These are phyloP conservation scores for Indicator indicator DNA, from an alignment of 2,113 vertebrate genomes.

Conservation along the genomic window DNA sequence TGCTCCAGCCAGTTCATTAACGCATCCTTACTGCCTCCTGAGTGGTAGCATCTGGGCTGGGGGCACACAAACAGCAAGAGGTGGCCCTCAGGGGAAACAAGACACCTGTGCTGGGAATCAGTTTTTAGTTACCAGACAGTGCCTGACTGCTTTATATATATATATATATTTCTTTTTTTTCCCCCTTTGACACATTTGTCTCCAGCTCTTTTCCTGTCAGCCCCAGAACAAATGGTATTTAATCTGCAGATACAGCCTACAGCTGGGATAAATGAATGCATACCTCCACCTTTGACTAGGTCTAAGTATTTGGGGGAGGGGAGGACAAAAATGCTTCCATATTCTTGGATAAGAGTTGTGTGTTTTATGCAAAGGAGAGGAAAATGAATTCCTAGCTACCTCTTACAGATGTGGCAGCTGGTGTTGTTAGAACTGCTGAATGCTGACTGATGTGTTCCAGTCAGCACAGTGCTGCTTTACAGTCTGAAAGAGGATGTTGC, in stretches of 20 bases:
- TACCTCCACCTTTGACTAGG: slow-evolving; percentile 27
- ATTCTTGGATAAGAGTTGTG: background rate
- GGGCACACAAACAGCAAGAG: background rate
- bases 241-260: background rate
- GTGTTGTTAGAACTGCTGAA: background rate
- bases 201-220: slow-evolving; percentile 14
- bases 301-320: background rate
- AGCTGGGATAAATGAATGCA: slow-evolving; percentile 36
- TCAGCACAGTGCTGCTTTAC: background rate
- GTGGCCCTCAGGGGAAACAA: slow-evolving; percentile 5
- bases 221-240: slow-evolving; percentile 12
- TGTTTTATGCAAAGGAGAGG: background rate
- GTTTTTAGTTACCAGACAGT: background rate
- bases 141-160: background rate
- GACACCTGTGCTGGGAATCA: slow-evolving; percentile 11
- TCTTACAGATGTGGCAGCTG: background rate
- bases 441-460: background rate
- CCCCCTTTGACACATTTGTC: background rate
- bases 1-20: background rate
- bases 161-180: background rate
- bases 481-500: background rate
- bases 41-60: background rate
- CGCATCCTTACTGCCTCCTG: background rate
- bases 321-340: background rate
- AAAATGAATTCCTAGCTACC: background rate